Base-by-base conservation (phyloP, 1,140 invertebrate species). In the Heliconius himera region DNA sequence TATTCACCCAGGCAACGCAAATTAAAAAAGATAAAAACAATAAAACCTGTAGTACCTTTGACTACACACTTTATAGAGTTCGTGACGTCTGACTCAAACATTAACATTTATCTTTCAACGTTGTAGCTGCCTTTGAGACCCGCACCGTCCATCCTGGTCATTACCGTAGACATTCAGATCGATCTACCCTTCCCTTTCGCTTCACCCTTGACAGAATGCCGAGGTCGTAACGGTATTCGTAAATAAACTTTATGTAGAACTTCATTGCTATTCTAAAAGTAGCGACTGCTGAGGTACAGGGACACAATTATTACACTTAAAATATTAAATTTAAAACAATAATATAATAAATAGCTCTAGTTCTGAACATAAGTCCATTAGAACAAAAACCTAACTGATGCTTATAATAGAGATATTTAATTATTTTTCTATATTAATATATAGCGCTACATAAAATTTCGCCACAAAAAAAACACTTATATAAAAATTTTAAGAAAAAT, bases 161-260 rank as follows among this genome's bases (percentile, higher is more conserved):
- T 71, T 71, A 38, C 70, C 8, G 70, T 71, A 71, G 70, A 71
- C 70, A 71, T n/a, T 38, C 36, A 38, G 20, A 71, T 71, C 70
- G 36, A 71, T 36, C 56, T 60, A 60, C 26, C 56, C 22, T 60
- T 60, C 56, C 56, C 56, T 60, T 60, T 22, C 22, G 56, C 22
- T 60, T 60, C 56, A 60, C 56, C 22, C 56, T 60, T 60, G 22
- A 26, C 22, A 60, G 56, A 8, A 60, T 26, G 56, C n/a, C 2
- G 11, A 60, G 56, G 22, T 60, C 56, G 3, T 26, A 56, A 56
- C 22, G 54, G 54, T 56, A 56, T 8, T 56, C 51, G 54, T n/a
- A 3, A 20, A n/a, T n/a, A n/a, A 56, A 56, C 3, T 54, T 54
- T n/a, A 54, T 54, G 20, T 54, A 49, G n/a, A 26, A 26, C 26